A percentile compares a stretch with the other conserved stretches of the same genome.
These are phyloP conservation scores for Mizuhopecten yessoensis DNA, from an alignment of 1,140 invertebrate genomes.

Conservation along the genomic window DNA sequence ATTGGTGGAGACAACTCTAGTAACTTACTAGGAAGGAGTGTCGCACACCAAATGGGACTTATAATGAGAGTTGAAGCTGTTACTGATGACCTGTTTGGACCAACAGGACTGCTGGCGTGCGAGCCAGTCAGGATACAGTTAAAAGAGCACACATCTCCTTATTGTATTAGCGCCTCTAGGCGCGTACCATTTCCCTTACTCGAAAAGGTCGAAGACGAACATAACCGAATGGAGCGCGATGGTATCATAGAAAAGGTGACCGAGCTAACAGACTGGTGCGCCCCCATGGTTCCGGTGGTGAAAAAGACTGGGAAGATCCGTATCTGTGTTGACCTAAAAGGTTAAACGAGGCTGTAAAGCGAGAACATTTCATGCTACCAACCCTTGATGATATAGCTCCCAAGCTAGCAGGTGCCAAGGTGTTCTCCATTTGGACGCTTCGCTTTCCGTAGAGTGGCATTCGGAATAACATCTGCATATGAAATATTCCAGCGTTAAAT, in stretches of 20 bases:
- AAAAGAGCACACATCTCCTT: conserved; percentile 44
- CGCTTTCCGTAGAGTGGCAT: too few relatives aligned
- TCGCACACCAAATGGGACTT: conserved; percentile 42
- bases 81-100: conserved; percentile 20
- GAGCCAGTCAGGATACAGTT: conserved; percentile 48
- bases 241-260: conserved; percentile 64
- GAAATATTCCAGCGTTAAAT: too few relatives aligned
- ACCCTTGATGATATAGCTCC: conserved; percentile 58
- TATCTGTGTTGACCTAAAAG: conserved; percentile 65
- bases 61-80: neutral
- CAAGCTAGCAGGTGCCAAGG: conserved; percentile 45
- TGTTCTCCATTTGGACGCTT: conserved; percentile 48
- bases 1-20: neutral
- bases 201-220: conserved; percentile 71
- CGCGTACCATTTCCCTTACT: conserved; percentile 65
- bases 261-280: conserved; percentile 66
- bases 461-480: too few relatives aligned
- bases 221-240: conserved; percentile 67
- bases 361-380: conserved; percentile 57
- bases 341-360: conserved; percentile 56
- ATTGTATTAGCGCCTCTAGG: conserved; percentile 41
- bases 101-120: neutral
- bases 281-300: conserved; percentile 69
- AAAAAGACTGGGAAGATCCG: conserved; percentile 58
- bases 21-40: conserved; percentile 42